A percentile compares a stretch with the other conserved stretches of the same genome.
Conservation (phyloP, 1,140 invertebrate genomes). For the Planococcus citri region DNA sequence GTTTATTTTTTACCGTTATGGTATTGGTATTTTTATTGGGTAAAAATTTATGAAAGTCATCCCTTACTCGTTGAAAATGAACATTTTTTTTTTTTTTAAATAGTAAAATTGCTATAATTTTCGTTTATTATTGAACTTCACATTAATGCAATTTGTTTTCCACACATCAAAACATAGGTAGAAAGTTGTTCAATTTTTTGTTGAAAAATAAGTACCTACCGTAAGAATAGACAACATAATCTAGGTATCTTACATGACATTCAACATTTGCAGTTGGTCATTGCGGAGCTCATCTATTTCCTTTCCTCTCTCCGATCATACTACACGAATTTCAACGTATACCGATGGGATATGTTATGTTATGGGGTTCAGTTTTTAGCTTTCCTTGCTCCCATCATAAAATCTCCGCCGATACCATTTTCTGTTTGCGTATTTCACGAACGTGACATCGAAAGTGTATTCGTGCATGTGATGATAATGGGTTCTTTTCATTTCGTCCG, state of each 20-base stretch:
- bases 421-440: conserved; percentile 1
- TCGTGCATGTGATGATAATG: conserved; percentile 6
- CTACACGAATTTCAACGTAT: background rate
- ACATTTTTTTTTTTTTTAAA: too few species aligned
- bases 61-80: too few species aligned
- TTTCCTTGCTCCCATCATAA: background rate
- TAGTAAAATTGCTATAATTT: background rate
- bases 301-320: background rate
- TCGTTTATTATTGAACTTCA: background rate
- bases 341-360: background rate
- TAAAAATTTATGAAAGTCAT: too few species aligned
- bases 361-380: background rate
- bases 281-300: background rate
- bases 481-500: background rate
- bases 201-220: background rate
- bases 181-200: background rate
- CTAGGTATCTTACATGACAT: background rate
- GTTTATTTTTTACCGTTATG: too few species aligned
- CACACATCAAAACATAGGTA: background rate
- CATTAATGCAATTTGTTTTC: background rate
- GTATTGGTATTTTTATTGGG: too few species aligned
- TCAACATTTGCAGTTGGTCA: background rate
- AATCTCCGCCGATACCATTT: background rate
- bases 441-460: background rate
- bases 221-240: background rate